Percentiles rank a stretch among this genome's conserved stretches.
Evolutionary conservation across 2,113 vertebrate genomes (phyloP).

Genomic region (Scatophagus argus): DNA sequence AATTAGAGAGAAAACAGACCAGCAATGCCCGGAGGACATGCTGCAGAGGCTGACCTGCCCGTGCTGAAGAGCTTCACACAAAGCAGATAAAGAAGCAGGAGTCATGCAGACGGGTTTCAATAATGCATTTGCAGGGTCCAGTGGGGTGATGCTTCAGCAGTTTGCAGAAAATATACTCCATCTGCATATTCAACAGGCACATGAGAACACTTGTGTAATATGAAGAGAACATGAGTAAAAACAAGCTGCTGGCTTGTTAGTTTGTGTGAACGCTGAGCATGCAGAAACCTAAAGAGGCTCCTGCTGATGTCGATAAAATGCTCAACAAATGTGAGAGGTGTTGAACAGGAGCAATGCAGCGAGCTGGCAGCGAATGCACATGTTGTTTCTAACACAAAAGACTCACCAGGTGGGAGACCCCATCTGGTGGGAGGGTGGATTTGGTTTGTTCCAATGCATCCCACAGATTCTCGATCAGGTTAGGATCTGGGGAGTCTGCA

Average conservation of each 20-base stretch:
- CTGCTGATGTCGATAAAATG: slow-evolving; percentile 39
- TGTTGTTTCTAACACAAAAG: background rate
- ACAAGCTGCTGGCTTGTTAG: slow-evolving; percentile 57
- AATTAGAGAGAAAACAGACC: slow-evolving; percentile 4
- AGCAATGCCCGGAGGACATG: background rate
- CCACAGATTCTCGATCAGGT: too few relatives aligned
- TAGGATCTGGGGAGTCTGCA: too few relatives aligned
- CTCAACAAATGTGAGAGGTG: slow-evolving; percentile 16
- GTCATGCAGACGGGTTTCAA: slow-evolving; percentile 53
- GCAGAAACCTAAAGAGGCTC: slow-evolving; percentile 38
- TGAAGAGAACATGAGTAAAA: slow-evolving; percentile 53
- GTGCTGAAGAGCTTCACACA: background rate
- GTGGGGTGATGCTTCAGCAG: slow-evolving; percentile 32
- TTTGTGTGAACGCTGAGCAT: slow-evolving; percentile 47
- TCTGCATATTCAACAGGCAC: slow-evolving; percentile 58
- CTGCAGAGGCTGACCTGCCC: background rate
- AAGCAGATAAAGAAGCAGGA: slow-evolving; percentile 30
- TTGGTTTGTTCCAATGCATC: too few relatives aligned
- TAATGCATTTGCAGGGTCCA: slow-evolving; percentile 61
- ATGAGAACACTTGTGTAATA: slow-evolving; percentile 20
- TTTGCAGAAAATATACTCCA: slow-evolving; percentile 54
- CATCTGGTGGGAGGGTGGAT: too few relatives aligned
- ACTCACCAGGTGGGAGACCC: too few relatives aligned
- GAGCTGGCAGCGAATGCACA: background rate
- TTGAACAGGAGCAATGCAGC: background rate